Base-by-base conservation (phyloP, 2,888 invertebrate species). In the Trissonchulus sp. region DNA sequence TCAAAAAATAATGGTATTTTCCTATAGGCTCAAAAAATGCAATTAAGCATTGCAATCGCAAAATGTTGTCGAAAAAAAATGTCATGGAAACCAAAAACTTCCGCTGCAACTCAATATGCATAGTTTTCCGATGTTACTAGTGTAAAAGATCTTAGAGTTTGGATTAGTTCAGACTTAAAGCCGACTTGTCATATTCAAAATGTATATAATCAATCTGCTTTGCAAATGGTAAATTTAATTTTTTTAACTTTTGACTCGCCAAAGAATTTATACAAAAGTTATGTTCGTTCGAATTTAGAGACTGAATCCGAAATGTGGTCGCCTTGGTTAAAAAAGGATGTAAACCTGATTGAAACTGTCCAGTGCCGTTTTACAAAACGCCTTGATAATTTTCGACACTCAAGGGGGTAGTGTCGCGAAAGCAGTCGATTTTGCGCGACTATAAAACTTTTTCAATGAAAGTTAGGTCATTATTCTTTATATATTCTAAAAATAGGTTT, bases 341-440 rank as follows among this genome's bases (percentile, higher is more conserved):
- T 63, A 63, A 28, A 63, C n/a, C n/a, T 30, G 8, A 8, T 63
- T 23, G 65, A 63, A 28, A 63, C 3, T 63, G 65, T 63, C 3
- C 65, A 63, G 65, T 15, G 65, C 3, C 8, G 28, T 63, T 63
- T 63, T 28, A 63, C 65, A 63, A n/a, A n/a, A n/a, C n/a, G n/a
- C n/a, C n/a, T n/a, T n/a, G 28, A 28, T 3, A 23, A 30, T 28
- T 63, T 23, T 8, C 65, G 8, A 28, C 8, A 8, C 3, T 28
- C 3, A 3, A 28, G n/a, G n/a, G n/a, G n/a, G n/a, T n/a, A n/a
- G n/a, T n/a, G n/a, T n/a, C n/a, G n/a, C n/a, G n/a, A n/a, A n/a
- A n/a, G n/a, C n/a, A n/a, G n/a, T n/a, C n/a, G n/a, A n/a, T n/a
- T n/a, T n/a, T n/a, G n/a, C n/a, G n/a, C n/a, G n/a, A n/a, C n/a